Percentiles rank a stretch among this genome's conserved stretches.
Conservation (phyloP, 2,888 invertebrate genomes). For the Priocnemis perturbator region DNA sequence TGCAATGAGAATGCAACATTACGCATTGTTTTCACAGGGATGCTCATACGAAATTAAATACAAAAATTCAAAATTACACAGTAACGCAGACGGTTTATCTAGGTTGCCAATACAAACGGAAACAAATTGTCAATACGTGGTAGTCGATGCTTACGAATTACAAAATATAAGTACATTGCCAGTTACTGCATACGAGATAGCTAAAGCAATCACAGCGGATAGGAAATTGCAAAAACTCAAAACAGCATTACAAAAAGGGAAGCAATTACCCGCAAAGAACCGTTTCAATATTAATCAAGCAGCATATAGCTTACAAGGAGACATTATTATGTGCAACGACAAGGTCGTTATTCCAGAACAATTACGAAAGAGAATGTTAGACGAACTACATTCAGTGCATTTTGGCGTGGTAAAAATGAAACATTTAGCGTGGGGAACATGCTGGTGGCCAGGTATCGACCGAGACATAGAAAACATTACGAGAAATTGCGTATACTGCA, state of each 20-base stretch:
- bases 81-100: slow-evolving; percentile 13
- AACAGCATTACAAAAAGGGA: not conserved
- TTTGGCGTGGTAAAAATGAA: slow-evolving; percentile 6
- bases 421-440: slow-evolving; percentile 2
- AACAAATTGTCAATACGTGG: not conserved
- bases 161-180: slow-evolving; percentile 1
- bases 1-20: slow-evolving; percentile 21
- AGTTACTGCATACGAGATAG: slow-evolving; percentile 9
- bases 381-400: slow-evolving; percentile 9
- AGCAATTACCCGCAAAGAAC: not conserved
- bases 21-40: slow-evolving; percentile 14
- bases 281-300: not conserved
- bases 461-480: not conserved
- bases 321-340: slow-evolving; percentile 8
- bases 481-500: slow-evolving; percentile 14
- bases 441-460: slow-evolving; percentile 2
- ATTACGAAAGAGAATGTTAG: slow-evolving; percentile 6
- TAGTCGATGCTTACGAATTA: slow-evolving; percentile 5
- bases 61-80: slow-evolving; percentile 8
- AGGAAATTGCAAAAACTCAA: not conserved
- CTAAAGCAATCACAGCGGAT: not conserved
- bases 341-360: slow-evolving; percentile 1
- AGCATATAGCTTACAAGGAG: slow-evolving; percentile 4
- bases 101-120: slow-evolving; percentile 8
- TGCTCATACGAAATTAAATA: slow-evolving; percentile 23